A percentile compares a stretch with the other conserved stretches of the same genome.
phyloP scores from a whole-genome alignment of 2,113 vertebrate genomes.

The human region GRCh38 chr7:74751001-74751500 shows the following conservation, averaged over 20 bases:
- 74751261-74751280: not conserved
- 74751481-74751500: not conserved
- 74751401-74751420: conserved; percentile 82
- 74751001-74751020: not conserved
- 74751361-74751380: conserved; percentile 85
- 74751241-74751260: not conserved
- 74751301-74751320: not conserved
- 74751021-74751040: not conserved
- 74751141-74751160: not conserved
- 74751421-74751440: conserved; percentile 56
- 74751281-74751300: not conserved
- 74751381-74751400: conserved; percentile 82
- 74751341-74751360: conserved; percentile 77
- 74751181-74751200: not conserved
- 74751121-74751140: not conserved
- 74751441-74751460: not conserved
- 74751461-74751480: not conserved
- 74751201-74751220: not conserved
- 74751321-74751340: not conserved
- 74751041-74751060: not conserved
- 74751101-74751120: not conserved
- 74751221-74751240: not conserved
- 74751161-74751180: not conserved
- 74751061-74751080: not conserved
- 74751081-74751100: not conserved